These are phyloP conservation scores for Pedetes capensis DNA, from an alignment of 2,113 vertebrate species.

Conservation along the genomic window DNA sequence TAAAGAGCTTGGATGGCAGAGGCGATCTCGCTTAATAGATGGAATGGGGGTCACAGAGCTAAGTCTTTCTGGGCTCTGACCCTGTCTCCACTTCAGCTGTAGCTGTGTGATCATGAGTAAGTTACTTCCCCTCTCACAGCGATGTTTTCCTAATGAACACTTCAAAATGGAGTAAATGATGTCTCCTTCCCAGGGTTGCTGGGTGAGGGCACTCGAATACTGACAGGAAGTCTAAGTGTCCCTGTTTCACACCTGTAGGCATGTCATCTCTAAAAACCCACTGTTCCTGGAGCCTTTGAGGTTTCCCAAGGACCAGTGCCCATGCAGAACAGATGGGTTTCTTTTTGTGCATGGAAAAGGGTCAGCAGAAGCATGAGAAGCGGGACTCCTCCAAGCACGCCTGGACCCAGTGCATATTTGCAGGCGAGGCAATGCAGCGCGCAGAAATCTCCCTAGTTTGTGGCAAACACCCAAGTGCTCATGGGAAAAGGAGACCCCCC, in stretches of 20 bases:
- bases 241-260: neutral
- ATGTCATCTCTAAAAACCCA: neutral
- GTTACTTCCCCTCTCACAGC: neutral
- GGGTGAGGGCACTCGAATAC: neutral
- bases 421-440: accelerated
- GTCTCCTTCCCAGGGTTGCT: neutral
- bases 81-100: accelerated
- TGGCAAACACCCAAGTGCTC: neutral
- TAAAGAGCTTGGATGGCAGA: neutral
- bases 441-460: neutral
- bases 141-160: neutral
- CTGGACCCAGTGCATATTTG: no score
- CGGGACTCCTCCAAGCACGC: neutral
- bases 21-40: neutral
- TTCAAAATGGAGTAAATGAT: no score
- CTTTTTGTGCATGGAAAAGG: neutral
- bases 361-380: neutral
- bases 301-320: neutral
- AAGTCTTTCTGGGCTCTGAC: neutral
- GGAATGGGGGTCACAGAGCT: accelerated
- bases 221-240: neutral
- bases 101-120: neutral
- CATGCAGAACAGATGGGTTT: neutral
- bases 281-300: neutral
- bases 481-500: neutral